Percentiles rank a stretch among this genome's conserved stretches.
These are phyloP conservation scores for Urocolius indicus DNA, from an alignment of 2,113 vertebrate genomes.

Conservation along the genomic window DNA sequence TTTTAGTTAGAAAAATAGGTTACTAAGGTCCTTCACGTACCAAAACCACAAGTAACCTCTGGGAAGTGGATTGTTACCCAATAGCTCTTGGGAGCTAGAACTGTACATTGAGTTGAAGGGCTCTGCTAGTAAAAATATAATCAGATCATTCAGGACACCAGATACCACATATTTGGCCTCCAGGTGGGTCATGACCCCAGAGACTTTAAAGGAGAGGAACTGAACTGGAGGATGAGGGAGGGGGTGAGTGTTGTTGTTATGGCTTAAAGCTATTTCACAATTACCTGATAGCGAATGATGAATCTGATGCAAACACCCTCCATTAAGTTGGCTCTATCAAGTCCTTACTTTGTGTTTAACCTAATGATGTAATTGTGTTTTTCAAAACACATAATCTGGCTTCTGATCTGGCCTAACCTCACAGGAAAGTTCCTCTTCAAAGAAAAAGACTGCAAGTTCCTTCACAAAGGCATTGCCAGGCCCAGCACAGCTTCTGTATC, in stretches of 20 bases:
- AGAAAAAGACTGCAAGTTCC: slow-evolving; percentile 47
- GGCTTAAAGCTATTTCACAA: slow-evolving; percentile 74
- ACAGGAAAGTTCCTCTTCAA: slow-evolving; percentile 64
- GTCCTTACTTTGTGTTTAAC: slow-evolving; percentile 64
- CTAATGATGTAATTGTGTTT: slow-evolving; percentile 63
- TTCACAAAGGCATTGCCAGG: slow-evolving; percentile 48
- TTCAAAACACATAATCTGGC: slow-evolving; percentile 64
- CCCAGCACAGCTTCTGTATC: slow-evolving; percentile 37
- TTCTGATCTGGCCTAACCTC: slow-evolving; percentile 69
- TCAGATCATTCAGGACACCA: slow-evolving; percentile 58
- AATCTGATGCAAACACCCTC: slow-evolving; percentile 68
- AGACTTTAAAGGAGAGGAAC: slow-evolving; percentile 71
- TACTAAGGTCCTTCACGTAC: neutral
- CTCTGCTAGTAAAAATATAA: slow-evolving; percentile 51
- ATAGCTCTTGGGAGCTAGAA: neutral
- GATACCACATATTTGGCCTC: slow-evolving; percentile 61
- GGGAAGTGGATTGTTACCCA: neutral
- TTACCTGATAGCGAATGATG: slow-evolving; percentile 66
- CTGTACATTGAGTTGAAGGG: neutral
- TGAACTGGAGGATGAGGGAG: slow-evolving; percentile 51
- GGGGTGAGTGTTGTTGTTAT: slow-evolving; percentile 56
- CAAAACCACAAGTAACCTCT: neutral
- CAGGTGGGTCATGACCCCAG: slow-evolving; percentile 68
- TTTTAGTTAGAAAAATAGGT: neutral
- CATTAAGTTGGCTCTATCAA: slow-evolving; percentile 55